Evolutionary conservation across 2,113 vertebrate species (phyloP).

Genomic region (Pluvialis apricaria): DNA sequence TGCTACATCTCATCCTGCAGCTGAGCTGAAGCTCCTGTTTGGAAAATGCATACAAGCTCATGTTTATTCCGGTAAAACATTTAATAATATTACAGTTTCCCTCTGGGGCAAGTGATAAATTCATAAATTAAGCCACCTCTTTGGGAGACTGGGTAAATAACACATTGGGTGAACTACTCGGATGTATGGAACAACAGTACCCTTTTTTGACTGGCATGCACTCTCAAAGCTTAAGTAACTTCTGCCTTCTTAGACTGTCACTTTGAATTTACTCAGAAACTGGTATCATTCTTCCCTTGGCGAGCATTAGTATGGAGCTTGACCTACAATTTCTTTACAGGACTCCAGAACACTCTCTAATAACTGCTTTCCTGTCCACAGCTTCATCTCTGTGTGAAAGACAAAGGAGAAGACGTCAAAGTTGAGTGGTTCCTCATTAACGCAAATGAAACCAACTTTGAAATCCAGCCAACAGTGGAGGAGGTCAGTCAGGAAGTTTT

Average conservation of each 20-base stretch:
- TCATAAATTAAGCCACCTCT: neutral
- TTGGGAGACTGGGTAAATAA: neutral
- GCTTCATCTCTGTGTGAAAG: conserved; percentile 86
- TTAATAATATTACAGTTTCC: neutral
- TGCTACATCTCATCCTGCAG: accelerated
- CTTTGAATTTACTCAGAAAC: neutral
- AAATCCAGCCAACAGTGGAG: conserved; percentile 58
- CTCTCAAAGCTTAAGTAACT: neutral
- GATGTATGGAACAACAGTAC: neutral
- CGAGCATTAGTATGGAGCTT: neutral
- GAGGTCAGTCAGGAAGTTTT: conserved; percentile 71
- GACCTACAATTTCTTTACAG: neutral
- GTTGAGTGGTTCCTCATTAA: conserved; percentile 80
- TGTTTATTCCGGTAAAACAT: accelerated
- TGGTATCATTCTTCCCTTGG: neutral
- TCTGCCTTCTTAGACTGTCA: neutral
- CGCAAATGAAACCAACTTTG: conserved; percentile 45
- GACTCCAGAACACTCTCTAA: neutral
- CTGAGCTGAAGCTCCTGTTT: neutral
- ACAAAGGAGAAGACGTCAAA: conserved; percentile 77
- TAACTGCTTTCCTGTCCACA: conserved; percentile 52
- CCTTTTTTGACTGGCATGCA: neutral
- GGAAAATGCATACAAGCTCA: neutral
- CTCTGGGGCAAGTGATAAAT: neutral
- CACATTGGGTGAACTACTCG: accelerated